A percentile compares a stretch with the other conserved stretches of the same genome.
Evolutionary conservation across 2,888 invertebrate genomes (phyloP).

Genomic region (Clivina fossor): DNA sequence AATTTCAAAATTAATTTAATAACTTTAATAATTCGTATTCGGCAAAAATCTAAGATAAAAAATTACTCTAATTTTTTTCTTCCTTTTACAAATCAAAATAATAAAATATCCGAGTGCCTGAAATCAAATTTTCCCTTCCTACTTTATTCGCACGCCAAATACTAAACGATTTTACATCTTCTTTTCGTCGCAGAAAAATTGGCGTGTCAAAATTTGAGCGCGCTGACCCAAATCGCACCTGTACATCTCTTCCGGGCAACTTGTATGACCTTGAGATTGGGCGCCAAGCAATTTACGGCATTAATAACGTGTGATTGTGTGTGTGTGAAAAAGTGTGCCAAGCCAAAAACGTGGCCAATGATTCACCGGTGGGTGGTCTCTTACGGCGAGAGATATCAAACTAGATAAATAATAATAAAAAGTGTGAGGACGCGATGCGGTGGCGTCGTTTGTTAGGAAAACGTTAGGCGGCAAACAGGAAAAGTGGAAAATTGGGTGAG

Average conservation of each 20-base stretch:
- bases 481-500: not conserved
- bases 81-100: not conserved
- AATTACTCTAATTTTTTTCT: too few relatives aligned
- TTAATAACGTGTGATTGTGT: slow-evolving; percentile 18
- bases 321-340: slow-evolving; percentile 5
- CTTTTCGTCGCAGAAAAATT: not conserved
- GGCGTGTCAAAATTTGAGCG: not conserved
- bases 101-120: not conserved
- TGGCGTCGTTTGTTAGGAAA: slow-evolving; percentile 20
- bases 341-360: slow-evolving; percentile 13
- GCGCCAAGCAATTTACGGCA: slow-evolving; percentile 14
- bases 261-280: slow-evolving; percentile 6
- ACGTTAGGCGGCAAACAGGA: not conserved
- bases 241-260: not conserved
- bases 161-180: not conserved
- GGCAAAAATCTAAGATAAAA: too few relatives aligned
- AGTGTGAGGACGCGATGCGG: slow-evolving; percentile 11
- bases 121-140: too few relatives aligned
- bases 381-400: slow-evolving; percentile 23
- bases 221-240: not conserved
- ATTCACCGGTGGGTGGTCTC: slow-evolving; percentile 15
- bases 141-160: too few relatives aligned
- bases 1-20: too few relatives aligned
- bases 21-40: too few relatives aligned
- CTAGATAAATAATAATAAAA: slow-evolving; percentile 32